phyloP scores from a whole-genome alignment of 2,113 vertebrate genomes.

The Laticauda colubrina region DNA sequence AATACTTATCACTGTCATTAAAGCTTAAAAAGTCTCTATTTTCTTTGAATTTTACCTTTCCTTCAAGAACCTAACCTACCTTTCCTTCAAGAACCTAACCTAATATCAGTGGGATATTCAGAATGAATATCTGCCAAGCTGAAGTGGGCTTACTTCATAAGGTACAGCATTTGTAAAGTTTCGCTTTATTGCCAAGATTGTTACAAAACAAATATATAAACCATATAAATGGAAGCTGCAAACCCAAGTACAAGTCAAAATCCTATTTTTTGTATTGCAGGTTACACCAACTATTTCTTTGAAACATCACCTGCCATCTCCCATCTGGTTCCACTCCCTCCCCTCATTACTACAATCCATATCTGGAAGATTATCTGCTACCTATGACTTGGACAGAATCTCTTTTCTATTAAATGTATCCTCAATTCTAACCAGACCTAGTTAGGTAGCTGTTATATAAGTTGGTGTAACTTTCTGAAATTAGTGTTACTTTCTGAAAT shows the following conservation, averaged over 20 bases:
- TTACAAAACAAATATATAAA: slow-evolving; percentile 39
- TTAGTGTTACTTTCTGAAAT: slow-evolving; percentile 71
- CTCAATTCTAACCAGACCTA: slow-evolving; percentile 27
- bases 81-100: not conserved
- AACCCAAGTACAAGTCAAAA: slow-evolving; percentile 42
- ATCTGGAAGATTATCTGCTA: slow-evolving; percentile 31
- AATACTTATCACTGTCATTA: not conserved
- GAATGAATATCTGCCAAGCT: not conserved
- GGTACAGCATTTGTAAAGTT: not conserved
- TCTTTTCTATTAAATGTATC: slow-evolving; percentile 22
- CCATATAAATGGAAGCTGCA: slow-evolving; percentile 16
- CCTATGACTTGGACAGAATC: slow-evolving; percentile 48
- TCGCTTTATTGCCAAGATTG: not conserved
- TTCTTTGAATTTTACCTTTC: not conserved
- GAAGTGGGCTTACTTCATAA: not conserved
- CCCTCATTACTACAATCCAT: not conserved
- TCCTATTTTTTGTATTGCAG: slow-evolving; percentile 68
- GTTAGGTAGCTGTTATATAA: slow-evolving; percentile 62
- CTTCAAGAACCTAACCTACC: not conserved
- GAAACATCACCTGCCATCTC: not conserved
- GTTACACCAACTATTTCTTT: slow-evolving; percentile 53
- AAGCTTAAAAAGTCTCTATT: not conserved
- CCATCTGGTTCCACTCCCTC: not conserved
- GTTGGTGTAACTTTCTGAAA: slow-evolving; percentile 64
- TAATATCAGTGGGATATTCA: not conserved